Conservation (phyloP, 2,113 vertebrate species). For the Neolamprologus sp. region DNA sequence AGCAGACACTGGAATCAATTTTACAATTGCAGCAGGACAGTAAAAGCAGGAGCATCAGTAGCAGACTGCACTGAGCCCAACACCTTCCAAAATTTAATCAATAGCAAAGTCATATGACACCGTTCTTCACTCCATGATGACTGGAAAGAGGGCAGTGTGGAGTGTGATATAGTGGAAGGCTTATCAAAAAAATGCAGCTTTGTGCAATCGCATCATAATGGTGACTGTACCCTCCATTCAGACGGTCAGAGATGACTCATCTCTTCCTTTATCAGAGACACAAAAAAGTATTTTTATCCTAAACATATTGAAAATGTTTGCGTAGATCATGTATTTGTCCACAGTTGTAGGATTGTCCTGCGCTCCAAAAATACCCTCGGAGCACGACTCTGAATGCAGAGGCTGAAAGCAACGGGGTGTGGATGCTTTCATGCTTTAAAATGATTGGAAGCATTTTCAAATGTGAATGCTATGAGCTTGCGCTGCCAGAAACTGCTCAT, state of each 20-base stretch:
- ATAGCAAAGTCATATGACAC: neutral
- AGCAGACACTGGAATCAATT: constrained; percentile 31
- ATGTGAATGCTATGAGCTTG: neutral
- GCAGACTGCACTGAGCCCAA: neutral
- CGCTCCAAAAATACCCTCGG: neutral
- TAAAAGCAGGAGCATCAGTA: neutral
- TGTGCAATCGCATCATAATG: neutral
- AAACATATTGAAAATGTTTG: neutral
- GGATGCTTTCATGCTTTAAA: constrained; percentile 18
- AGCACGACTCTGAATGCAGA: neutral
- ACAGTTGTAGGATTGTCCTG: neutral
- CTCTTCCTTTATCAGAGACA: neutral
- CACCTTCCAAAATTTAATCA: neutral
- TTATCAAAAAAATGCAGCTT: neutral
- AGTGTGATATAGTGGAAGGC: neutral
- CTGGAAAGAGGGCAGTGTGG: neutral
- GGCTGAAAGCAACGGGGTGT: neutral
- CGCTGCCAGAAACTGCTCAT: neutral
- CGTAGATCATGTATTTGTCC: neutral
- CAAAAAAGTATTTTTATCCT: neutral
- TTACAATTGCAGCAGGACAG: neutral
- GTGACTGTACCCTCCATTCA: neutral
- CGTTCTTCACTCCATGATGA: neutral
- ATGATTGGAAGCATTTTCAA: constrained; percentile 11
- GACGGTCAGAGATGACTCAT: neutral